A percentile compares a stretch with the other conserved stretches of the same genome.
phyloP scores from a whole-genome alignment of 1,140 invertebrate genomes.

The Pachyrhynchus sulphureomaculatus region DNA sequence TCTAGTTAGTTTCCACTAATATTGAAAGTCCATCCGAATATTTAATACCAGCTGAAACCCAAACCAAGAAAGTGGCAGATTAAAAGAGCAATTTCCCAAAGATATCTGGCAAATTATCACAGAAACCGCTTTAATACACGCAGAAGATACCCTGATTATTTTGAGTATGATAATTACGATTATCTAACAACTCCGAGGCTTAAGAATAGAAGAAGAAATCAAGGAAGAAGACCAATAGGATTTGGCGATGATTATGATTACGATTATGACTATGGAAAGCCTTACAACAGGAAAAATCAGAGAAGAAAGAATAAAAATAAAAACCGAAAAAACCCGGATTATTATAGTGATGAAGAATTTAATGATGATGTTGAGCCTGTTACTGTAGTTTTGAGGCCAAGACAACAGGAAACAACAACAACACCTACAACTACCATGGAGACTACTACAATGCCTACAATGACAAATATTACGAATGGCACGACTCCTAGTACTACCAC shows the following conservation, averaged over 20 bases:
- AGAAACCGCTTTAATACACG: conserved; percentile 4
- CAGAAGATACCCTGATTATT: conserved; percentile 13
- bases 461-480: conserved; percentile 24
- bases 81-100: conserved; percentile 8
- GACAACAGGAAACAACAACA: conserved; percentile 18
- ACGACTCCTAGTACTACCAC: conserved; percentile 6
- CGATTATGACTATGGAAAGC: conserved; percentile 12
- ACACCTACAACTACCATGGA: not conserved
- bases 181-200: conserved; percentile 2
- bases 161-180: conserved; percentile 20
- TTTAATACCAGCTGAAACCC: not conserved
- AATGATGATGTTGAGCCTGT: conserved; percentile 18
- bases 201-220: conserved; percentile 9
- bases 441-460: conserved; percentile 5
- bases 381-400: conserved; percentile 7
- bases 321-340: conserved; percentile 12
- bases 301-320: conserved; percentile 15
- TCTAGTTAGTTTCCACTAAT: not conserved
- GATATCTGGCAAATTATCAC: not conserved
- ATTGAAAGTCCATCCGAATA: not conserved
- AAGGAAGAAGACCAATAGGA: conserved; percentile 8
- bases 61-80: conserved; percentile 15
- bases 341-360: conserved; percentile 24
- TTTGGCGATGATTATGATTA: conserved; percentile 22
- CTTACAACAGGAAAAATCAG: conserved; percentile 7